These are phyloP conservation scores for Lasioglossum villosulum DNA, from an alignment of 2,888 invertebrate species.

Conservation along the genomic window DNA sequence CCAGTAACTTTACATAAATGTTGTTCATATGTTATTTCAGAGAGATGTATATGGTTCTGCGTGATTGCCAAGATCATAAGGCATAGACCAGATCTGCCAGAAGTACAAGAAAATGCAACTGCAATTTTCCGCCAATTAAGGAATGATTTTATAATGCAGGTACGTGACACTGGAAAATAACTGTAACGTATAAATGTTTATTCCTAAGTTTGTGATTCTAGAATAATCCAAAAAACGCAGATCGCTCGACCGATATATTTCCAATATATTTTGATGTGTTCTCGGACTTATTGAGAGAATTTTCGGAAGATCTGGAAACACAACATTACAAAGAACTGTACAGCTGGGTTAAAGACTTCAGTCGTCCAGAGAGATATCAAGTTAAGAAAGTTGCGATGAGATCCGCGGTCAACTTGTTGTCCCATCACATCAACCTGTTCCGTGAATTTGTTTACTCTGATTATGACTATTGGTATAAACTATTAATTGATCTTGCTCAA, in stretches of 20 bases:
- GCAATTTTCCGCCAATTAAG: constrained; percentile 52
- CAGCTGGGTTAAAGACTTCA: constrained; percentile 61
- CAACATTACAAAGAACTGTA: constrained; percentile 53
- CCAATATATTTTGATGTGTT: constrained; percentile 72
- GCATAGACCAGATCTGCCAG: constrained; percentile 52
- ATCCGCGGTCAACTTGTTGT: constrained; percentile 69
- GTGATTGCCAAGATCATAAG: constrained; percentile 69
- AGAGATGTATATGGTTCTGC: constrained; percentile 64
- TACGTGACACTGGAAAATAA: constrained; percentile 26
- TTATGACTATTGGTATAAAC: constrained; percentile 73
- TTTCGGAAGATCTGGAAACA: constrained; percentile 47
- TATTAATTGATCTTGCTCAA: constrained; percentile 57
- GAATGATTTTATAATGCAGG: constrained; percentile 64
- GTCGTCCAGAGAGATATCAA: constrained; percentile 38
- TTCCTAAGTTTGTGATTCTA: constrained; percentile 43
- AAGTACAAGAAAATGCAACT: neutral
- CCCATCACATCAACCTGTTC: constrained; percentile 67
- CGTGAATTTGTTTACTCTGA: constrained; percentile 71
- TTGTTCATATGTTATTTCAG: constrained; percentile 52
- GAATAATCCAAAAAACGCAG: constrained; percentile 46
- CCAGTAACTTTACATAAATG: neutral
- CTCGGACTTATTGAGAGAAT: constrained; percentile 67
- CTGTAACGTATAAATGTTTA: constrained; percentile 6
- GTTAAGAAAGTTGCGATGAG: constrained; percentile 49
- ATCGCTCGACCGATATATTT: constrained; percentile 57